These are phyloP conservation scores for Dermochelys coriacea DNA, from an alignment of 2,797 vertebrate genomes.

Conservation along the genomic window DNA sequence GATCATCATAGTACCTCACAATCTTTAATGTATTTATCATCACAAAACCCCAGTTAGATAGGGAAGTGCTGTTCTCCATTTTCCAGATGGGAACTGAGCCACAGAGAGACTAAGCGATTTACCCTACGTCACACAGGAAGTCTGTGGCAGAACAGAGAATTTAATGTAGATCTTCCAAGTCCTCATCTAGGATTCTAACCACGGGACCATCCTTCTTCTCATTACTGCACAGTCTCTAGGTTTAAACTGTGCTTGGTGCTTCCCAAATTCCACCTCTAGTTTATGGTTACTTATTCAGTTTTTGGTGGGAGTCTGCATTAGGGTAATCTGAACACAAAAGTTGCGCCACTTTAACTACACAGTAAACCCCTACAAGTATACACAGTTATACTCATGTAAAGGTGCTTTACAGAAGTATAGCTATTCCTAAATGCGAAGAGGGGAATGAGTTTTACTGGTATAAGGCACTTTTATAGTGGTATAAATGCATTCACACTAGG, in stretches of 20 bases:
- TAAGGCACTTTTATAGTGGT: background rate
- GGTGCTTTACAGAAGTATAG: background rate
- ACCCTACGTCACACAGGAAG: background rate
- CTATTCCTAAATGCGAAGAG: background rate
- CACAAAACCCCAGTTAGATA: background rate
- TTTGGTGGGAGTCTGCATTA: background rate
- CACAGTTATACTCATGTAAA: background rate
- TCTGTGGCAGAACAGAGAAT: background rate
- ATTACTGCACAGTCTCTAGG: background rate
- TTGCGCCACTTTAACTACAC: background rate
- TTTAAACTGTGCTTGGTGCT: fast-evolving
- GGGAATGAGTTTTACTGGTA: background rate
- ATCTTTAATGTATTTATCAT: background rate
- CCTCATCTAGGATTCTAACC: background rate
- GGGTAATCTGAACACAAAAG: background rate
- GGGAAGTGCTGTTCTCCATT: background rate
- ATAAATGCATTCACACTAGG: background rate
- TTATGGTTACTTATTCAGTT: background rate
- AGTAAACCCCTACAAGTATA: background rate
- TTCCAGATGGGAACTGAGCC: background rate
- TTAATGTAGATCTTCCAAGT: background rate
- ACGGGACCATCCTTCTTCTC: background rate
- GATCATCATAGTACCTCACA: background rate
- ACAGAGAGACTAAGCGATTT: background rate
- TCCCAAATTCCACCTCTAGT: background rate